A percentile compares a stretch with the other conserved stretches of the same genome.
Conservation (phyloP, 2,113 vertebrate species). For the Crotalus helleri region DNA sequence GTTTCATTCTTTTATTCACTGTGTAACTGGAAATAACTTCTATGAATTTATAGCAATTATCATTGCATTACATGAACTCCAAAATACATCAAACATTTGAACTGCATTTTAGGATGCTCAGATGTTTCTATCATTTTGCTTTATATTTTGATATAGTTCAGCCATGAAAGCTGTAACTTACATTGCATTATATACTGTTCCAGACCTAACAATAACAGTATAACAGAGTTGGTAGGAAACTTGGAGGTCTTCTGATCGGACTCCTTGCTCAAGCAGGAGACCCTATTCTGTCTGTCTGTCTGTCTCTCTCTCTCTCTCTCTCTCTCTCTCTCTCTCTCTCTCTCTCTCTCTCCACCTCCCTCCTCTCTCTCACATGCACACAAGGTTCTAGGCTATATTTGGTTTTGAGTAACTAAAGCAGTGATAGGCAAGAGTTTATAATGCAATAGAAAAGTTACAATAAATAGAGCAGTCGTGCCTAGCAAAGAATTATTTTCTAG, state of each 20-base stretch:
- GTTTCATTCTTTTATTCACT: conserved; percentile 8
- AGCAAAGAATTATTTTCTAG: background rate
- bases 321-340: too few species aligned
- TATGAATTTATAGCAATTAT: conserved; percentile 14
- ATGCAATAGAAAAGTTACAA: background rate
- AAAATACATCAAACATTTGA: conserved; percentile 32
- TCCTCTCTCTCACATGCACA: background rate
- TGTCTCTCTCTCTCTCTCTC: too few species aligned
- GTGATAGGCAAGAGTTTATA: background rate
- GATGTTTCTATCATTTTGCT: conserved; percentile 34
- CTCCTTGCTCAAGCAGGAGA: background rate
- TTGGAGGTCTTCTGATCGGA: background rate
- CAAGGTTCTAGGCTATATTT: background rate
- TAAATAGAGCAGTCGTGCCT: background rate
- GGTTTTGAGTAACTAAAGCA: background rate
- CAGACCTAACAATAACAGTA: background rate
- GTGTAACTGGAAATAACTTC: conserved; percentile 1
- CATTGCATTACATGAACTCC: conserved; percentile 9
- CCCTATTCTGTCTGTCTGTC: background rate
- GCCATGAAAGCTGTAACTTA: conserved; percentile 50
- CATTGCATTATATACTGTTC: conserved; percentile 10
- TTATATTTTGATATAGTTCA: conserved; percentile 44
- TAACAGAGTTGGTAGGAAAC: background rate
- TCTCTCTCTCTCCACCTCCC: background rate
- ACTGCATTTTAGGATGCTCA: conserved; percentile 40